Percentiles rank a stretch among this genome's conserved stretches.
Conservation (phyloP, 2,797 vertebrate species). For the Semotilus atromaculatus region DNA sequence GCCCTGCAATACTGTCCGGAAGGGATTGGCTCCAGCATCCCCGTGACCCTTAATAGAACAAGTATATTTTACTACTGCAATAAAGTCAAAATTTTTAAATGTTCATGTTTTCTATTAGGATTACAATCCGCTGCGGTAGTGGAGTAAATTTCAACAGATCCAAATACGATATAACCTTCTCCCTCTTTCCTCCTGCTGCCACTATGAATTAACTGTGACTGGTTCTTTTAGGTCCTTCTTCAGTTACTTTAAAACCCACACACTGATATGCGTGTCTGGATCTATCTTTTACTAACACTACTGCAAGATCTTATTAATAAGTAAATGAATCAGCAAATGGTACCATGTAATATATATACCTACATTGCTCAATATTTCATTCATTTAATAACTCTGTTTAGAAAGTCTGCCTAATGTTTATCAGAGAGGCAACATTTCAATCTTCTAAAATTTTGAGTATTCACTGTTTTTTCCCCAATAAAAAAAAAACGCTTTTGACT, state of each 20-base stretch:
- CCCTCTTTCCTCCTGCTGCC: background rate
- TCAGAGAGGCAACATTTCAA: background rate
- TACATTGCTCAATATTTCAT: constrained; percentile 8
- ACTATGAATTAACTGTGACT: background rate
- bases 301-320: constrained; percentile 20
- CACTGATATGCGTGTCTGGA: background rate
- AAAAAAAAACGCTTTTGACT: too few species aligned
- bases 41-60: background rate
- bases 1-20: background rate
- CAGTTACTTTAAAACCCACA: constrained; percentile 18
- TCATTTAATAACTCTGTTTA: background rate
- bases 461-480: background rate
- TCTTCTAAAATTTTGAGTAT: background rate
- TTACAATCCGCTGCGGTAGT: background rate
- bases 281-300: background rate
- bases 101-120: background rate
- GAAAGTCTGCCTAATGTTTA: background rate
- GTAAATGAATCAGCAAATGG: constrained; percentile 20
- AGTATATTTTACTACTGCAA: background rate
- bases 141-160: background rate
- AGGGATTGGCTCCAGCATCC: background rate
- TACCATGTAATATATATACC: constrained; percentile 19
- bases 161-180: background rate
- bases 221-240: background rate
- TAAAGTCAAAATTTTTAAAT: background rate